Base-by-base conservation (phyloP, 2,113 vertebrate genomes). In the Neolamprologus hecqui region DNA sequence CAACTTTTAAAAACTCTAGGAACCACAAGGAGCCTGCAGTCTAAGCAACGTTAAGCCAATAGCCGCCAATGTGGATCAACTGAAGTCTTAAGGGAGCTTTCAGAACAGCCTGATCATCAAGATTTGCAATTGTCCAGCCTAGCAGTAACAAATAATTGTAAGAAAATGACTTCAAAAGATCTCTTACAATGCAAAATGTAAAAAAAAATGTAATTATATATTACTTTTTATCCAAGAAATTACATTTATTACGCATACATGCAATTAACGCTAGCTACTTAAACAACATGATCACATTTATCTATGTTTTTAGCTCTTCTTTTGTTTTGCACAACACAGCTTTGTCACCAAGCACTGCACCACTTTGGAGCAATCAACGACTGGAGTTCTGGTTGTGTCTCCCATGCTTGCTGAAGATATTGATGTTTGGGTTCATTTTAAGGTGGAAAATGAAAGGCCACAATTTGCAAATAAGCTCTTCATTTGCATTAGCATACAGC, bases 401-500 rank as follows among this genome's bases (percentile, higher is more conserved):
- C 23, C 79, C 12, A 12, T 51, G n/a, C 37, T 84, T 75, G 53
- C 28, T 75, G 49, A 19, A 84, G 49, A 53, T 79, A 35, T 19
- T 55, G 13, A 21, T 63, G 35, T 63, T 88, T 75, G 13, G 28
- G 15, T 58, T 84, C 17, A 63, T 80, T 82, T 33, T 19, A 77
- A 55, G 15, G 11, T 49, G 12, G 19, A 83, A 58, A 81, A 86
- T 37, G 70, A 86, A 35, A 65, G 19, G n/a, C 19, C 49, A 45
- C 4, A 35, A 47, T 81, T 83, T 54, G 28, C 23, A 54, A 47
- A 2, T 70, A 82, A 89, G 63, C 83, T 80, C 70, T 86, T 92
- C 82, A 94, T 94, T 90, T 92, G 75, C 92, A 95, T 96, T 92
- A 94, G 88, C 92, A 95, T 92, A 90, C 95, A 95, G 93, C 84